A percentile compares a stretch with the other conserved stretches of the same genome.
These are phyloP conservation scores for Neodiprion fabricii DNA, from an alignment of 1,140 invertebrate genomes.

Conservation along the genomic window DNA sequence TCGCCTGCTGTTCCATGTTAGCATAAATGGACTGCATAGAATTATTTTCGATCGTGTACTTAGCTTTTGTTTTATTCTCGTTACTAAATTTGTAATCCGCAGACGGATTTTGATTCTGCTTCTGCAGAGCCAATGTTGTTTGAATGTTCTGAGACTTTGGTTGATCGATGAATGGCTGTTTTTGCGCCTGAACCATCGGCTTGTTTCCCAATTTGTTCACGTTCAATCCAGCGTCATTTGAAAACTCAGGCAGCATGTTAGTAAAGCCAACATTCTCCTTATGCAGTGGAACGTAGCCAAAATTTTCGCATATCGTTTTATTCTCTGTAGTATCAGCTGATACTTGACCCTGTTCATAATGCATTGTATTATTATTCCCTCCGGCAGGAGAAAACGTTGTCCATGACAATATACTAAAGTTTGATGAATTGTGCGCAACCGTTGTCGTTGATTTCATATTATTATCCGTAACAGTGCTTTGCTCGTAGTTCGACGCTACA, in stretches of 20 bases:
- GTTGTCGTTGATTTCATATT: constrained; percentile 53
- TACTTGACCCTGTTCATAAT: constrained; percentile 14
- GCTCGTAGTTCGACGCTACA: constrained; percentile 48
- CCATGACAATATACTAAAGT: constrained; percentile 60
- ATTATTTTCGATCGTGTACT: constrained; percentile 52
- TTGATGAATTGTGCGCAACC: constrained; percentile 56
- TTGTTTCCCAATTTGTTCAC: constrained; percentile 49
- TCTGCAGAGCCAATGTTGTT: constrained; percentile 30
- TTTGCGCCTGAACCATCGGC: constrained; percentile 35
- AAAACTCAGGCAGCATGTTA: constrained; percentile 25
- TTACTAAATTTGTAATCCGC: constrained; percentile 46
- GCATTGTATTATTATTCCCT: constrained; percentile 26
- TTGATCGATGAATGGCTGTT: constrained; percentile 42
- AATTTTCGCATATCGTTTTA: constrained; percentile 53
- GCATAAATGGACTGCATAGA: constrained; percentile 52
- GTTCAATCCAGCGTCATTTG: constrained; percentile 16
- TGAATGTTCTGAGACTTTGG: constrained; percentile 44
- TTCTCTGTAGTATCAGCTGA: constrained; percentile 39
- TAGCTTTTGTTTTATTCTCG: constrained; percentile 49
- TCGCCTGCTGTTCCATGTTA: constrained; percentile 27
- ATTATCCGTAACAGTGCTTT: constrained; percentile 41
- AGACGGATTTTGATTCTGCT: constrained; percentile 29
- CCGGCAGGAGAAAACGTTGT: constrained; percentile 54
- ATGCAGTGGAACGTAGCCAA: constrained; percentile 49
- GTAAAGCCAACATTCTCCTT: constrained; percentile 48